Evolutionary conservation across 1,140 invertebrate genomes (phyloP), one percentile per base, ranked within the genome.

Genomic region (Phocides pigmalion): DNA sequence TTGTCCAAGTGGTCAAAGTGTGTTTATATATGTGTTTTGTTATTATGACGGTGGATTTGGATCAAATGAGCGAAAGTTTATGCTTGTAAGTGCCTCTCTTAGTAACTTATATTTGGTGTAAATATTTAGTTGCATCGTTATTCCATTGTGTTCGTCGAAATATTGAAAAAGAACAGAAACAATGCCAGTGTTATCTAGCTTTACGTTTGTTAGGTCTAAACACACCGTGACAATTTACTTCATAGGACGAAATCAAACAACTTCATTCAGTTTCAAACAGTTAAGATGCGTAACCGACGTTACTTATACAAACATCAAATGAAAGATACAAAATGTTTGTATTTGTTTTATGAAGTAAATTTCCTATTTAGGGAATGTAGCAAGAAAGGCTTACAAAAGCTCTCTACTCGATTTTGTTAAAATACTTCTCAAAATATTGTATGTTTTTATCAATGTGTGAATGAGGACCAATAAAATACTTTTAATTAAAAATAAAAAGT

Each of bases 351-450:
- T 58, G 59, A 47, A 50, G 32, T 35, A n/a, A 35, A 11, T 35
- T 2, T n/a, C 9, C 4, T 4, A 28, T 3, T 28, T 35, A 35
- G 8, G 3, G 5, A 35, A 35, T 12, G 2, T 4, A n/a, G n/a
- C n/a, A n/a, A 22, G n/a, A n/a, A 35, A 69, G 66, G 53, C 66
- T 76, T 74, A 51, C 71, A 59, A 74, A 56, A 62, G 66, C 72
- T 74, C 72, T 71, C 66, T 74, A 50, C 63, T 62, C 62, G 35
- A 20, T 65, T 69, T 68, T 65, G 44, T 66, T 56, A 72, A 64
- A 70, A 66, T 64, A 73, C 62, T 50, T 54, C 25, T 47, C 5
- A 35, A 62, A 54, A 32, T 50, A 9, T 51, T 14, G 50, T 14
- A 20, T 49, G 19, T 35, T 41, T 68, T 35, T 67, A 37, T 53